Evolutionary conservation across 1,140 invertebrate species (phyloP), one percentile per base, ranked within the genome.

Genomic region (Platyura marginata): DNA sequence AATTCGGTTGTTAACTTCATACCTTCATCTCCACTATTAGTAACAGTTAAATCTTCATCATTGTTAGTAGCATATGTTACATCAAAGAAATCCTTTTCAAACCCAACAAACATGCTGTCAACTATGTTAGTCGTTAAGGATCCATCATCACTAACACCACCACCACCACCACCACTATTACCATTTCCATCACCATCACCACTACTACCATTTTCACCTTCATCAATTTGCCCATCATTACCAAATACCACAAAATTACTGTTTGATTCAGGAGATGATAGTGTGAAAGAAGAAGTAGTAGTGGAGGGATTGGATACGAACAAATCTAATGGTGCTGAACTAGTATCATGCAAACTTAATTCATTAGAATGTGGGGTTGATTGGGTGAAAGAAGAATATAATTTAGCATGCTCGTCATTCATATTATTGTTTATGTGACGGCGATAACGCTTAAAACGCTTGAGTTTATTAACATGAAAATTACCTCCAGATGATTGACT

Each of bases 171-270:
- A 20, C 9, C n/a, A 6, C 21, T 21, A 13, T 32, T 23, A 29
- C 19, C 25, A 32, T 29, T 21, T 18, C 18, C 22, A 32, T 29
- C 16, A 41, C 3, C 23, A 41, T 9, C 2, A 25, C 40, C 25
- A 41, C 2, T 18, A 8, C 3, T 19, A n/a, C 13, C 25, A 40
- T 23, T 21, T 20, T 21, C 18, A 41, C 15, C 22, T 32, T 18
- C 40, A 40, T 41, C 40, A 41, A 32, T 11, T 3, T 25, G 13
- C 25, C 18, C 22, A 41, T 37, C 35, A 29, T 29, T 29, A 29
- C 13, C 25, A 13, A 29, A 29, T 29, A 8, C 25, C 25, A 29
- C 25, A 29, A 29, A 29, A 29, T 29, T 29, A 13, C 25, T 29
- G 25, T 29, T 29, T 29, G 25, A 29, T 29, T 29, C 25, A 29